Conservation (phyloP, 1,140 invertebrate genomes). For the Trissolcus basalis region DNA sequence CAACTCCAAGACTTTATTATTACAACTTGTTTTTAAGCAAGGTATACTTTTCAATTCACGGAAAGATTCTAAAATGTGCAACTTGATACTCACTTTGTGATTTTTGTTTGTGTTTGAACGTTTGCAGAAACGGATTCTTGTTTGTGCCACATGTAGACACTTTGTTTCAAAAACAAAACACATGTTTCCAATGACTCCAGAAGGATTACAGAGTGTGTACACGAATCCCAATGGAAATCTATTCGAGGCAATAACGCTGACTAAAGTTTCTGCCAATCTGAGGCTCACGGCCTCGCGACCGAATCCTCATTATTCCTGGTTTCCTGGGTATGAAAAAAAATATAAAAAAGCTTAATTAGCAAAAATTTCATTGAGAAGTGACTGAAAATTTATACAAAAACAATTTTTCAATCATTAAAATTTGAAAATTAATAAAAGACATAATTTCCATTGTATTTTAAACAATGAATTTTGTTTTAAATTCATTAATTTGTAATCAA, state of each 20-base stretch:
- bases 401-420: too few species aligned
- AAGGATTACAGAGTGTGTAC: slow-evolving; percentile 51
- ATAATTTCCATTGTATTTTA: not conserved
- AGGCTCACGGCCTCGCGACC: slow-evolving; percentile 1
- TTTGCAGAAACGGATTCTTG: slow-evolving; percentile 40
- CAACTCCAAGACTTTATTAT: slow-evolving; percentile 48
- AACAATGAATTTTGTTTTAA: not conserved
- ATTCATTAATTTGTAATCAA: not conserved
- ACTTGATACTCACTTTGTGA: too few species aligned
- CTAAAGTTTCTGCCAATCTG: slow-evolving; percentile 42
- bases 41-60: too few species aligned
- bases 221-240: slow-evolving; percentile 46
- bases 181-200: slow-evolving; percentile 56
- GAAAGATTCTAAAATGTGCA: too few species aligned
- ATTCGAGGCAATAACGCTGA: slow-evolving; percentile 53
- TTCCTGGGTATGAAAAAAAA: slow-evolving; percentile 44
- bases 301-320: slow-evolving; percentile 51
- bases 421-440: too few species aligned
- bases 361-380: not conserved
- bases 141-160: slow-evolving; percentile 28
- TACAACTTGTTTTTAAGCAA: slow-evolving; percentile 56
- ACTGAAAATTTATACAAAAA: too few species aligned
- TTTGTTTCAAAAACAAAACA: slow-evolving; percentile 40
- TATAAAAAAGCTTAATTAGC: not conserved
- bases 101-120: not conserved